Base-by-base conservation (phyloP, 2,888 invertebrate genomes). In the Mactromeris polynyma region DNA sequence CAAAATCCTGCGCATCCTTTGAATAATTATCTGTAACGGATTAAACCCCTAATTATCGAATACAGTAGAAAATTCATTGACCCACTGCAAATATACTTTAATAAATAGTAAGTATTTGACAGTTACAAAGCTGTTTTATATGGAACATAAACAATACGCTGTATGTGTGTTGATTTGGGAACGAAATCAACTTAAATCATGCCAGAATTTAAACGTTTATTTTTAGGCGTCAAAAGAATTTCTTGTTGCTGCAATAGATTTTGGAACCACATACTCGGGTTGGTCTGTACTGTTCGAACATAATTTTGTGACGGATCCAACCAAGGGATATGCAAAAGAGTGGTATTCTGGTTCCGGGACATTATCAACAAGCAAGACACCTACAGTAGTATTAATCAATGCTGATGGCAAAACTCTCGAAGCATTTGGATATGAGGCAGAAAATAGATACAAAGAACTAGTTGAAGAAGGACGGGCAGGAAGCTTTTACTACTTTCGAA, bases 191-290 rank as follows among this genome's bases (percentile, higher is more conserved):
- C n/a, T n/a, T n/a, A n/a, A n/a, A n/a, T n/a, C n/a, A n/a, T n/a
- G n/a, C 4, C 40, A 40, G 40, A 7, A 40, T 40, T 40, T 7
- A 7, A 40, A 40, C 11, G 11, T 40, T n/a, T 40, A 40, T 21
- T 54, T n/a, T 19, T 21, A 64, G 58, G 58, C 1, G 11, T 26
- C 58, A 26, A 26, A 26, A 9, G 58, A 64, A 64, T 26, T n/a
- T 64, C 58, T 64, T 64, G 58, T 64, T 64, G 58, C 58, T 21
- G 58, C 58, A 64, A 64, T 64, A 64, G 58, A 64, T 64, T 64
- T 64, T 64, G 58, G 58, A 64, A 64, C 58, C n/a, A 64, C 58
- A 26, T 64, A 64, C 26, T 26, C 58, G 9, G 58, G 58, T 26
- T 64, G 58, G 58, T n/a, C 58, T 4, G 26, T 64, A 1, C 58